Evolutionary conservation across 2,797 vertebrate species (phyloP), one percentile per base, ranked within the genome.

Genomic region (Pyrocephalus nanus): DNA sequence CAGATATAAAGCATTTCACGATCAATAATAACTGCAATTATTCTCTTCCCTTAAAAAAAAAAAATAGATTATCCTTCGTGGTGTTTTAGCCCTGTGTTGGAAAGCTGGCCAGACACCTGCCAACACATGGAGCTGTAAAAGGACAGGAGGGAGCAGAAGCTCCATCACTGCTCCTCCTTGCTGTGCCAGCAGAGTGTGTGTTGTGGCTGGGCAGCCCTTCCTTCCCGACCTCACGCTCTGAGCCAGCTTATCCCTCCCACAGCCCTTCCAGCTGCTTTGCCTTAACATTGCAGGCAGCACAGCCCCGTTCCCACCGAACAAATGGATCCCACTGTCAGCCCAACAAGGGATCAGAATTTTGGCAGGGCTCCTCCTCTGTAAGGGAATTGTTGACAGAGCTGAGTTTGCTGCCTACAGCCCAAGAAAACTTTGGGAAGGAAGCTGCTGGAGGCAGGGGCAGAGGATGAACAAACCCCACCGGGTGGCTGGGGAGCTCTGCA

Each of bases 121-220:
- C 29, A 67, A 54, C 30, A 29, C 21, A 29, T 0, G 0, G 2
- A 54, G 77, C 58, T 48, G 3, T 11, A 11, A 43, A 47, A 38
- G 38, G 51, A 27, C 1, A 25, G 45, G 36, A n/a, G 47, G 53
- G 61, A 85, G 42, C 50, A 92, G 65, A 50, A 83, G 23, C n/a
- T 38, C 25, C 67, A 62, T 16, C 38, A 8, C 58, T 62, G 43
- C 43, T 86, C 19, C 34, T 71, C 53, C 34, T 11, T 22, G 19
- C 36, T 20, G 58, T 84, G 64, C 15, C 32, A 20, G 51, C 15
- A 12, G 30, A 22, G 30, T 1, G 72, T 72, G 51, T 57, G 19
- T 0, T n/a, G 45, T 22, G 45, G 12, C 26, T 27, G 38, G 48
- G 57, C 53, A 65, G 45, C 27, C 32, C 19, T 29, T 66, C 47